Percentiles rank a stretch among this genome's conserved stretches.
Evolutionary conservation across 2,797 vertebrate species (phyloP).

Genomic region (Chromis chromis): DNA sequence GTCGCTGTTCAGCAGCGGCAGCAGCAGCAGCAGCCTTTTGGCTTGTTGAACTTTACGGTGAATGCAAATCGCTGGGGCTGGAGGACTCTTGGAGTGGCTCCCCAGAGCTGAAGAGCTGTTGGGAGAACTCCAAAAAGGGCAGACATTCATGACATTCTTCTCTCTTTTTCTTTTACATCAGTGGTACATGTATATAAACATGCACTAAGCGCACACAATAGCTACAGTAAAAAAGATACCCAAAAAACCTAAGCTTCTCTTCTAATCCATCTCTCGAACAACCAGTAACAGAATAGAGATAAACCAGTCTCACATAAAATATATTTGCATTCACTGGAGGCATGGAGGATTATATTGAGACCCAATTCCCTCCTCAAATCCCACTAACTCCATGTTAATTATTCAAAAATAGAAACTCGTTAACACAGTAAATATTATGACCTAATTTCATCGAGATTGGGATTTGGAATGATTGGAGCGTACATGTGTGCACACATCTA

Average conservation of each 20-base stretch:
- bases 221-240: background rate
- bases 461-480: conserved; percentile 60
- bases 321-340: conserved; percentile 61
- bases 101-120: conserved; percentile 47
- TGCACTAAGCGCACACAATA: conserved; percentile 16
- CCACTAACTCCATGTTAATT: conserved; percentile 77
- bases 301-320: conserved; percentile 42
- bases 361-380: conserved; percentile 76
- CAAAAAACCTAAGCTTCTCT: background rate
- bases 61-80: conserved; percentile 55
- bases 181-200: background rate
- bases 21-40: conserved; percentile 24
- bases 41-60: conserved; percentile 49
- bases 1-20: conserved; percentile 15
- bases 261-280: conserved; percentile 31
- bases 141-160: conserved; percentile 20
- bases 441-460: conserved; percentile 77
- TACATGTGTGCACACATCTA: background rate
- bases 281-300: conserved; percentile 27
- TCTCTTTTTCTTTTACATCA: background rate
- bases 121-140: conserved; percentile 41
- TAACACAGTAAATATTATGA: conserved; percentile 84
- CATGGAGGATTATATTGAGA: conserved; percentile 67
- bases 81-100: conserved; percentile 43
- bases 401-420: conserved; percentile 87